Evolutionary conservation across 64 coral and sea anemone species (phyloP).

Genomic region (Montipora capricornis): DNA sequence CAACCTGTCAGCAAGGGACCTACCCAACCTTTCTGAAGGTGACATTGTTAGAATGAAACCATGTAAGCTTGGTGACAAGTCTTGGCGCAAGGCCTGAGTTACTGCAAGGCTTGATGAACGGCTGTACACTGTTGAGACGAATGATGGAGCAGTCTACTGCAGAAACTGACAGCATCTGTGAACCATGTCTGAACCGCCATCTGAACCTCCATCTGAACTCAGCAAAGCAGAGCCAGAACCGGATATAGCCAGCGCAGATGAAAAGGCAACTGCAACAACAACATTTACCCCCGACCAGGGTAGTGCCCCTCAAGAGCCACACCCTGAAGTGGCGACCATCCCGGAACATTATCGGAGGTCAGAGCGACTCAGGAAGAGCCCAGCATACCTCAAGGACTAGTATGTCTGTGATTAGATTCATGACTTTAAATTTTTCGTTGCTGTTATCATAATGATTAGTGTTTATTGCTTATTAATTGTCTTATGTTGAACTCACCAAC

Average conservation of each 20-base stretch:
- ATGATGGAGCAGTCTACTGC: slow-evolving; percentile 11
- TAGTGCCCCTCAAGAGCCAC: not conserved
- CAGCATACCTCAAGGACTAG: not conserved
- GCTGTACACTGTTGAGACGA: slow-evolving; percentile 52
- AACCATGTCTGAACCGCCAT: slow-evolving; percentile 5
- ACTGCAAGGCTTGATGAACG: slow-evolving; percentile 1
- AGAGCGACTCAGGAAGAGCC: not conserved
- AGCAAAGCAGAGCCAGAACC: not conserved
- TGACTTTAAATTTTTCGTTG: not conserved
- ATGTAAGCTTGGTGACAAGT: no score
- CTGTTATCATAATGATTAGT: not conserved
- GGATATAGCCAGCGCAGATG: not conserved
- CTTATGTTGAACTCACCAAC: not conserved
- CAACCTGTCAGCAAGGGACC: no score
- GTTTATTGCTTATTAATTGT: not conserved
- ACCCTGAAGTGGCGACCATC: not conserved
- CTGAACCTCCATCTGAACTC: not conserved
- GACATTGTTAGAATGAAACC: no score
- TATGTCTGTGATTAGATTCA: not conserved
- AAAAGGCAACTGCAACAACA: not conserved
- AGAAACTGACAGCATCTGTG: not conserved
- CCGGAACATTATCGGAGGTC: not conserved
- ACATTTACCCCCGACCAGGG: not conserved
- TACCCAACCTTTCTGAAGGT: no score
- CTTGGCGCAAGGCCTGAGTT: no score